Evolutionary conservation across 2,888 invertebrate genomes (phyloP).

Genomic region (Fabriciana adippe): DNA sequence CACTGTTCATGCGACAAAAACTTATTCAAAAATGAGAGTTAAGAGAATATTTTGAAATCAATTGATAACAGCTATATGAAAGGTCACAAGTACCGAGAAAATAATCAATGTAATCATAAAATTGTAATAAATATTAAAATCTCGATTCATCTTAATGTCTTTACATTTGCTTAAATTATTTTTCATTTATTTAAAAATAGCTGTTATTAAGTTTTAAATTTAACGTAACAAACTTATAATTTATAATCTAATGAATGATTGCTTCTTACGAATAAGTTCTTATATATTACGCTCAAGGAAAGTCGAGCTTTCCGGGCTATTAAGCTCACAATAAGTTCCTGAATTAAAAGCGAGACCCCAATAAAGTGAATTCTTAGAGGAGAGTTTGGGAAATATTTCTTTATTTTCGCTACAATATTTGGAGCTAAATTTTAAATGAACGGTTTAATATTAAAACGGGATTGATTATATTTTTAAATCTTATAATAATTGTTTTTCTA

Average conservation of each 20-base stretch:
- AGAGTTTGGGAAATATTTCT: constrained; percentile 14
- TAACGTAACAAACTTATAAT: background rate
- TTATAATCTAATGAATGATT: background rate
- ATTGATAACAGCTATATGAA: no score
- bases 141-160: no score
- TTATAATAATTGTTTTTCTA: background rate
- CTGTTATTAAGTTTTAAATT: no score
- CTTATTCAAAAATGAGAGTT: no score
- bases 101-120: no score
- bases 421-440: background rate
- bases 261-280: background rate
- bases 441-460: background rate
- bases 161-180: no score
- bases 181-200: no score
- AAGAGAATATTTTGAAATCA: no score
- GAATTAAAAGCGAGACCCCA: constrained; percentile 18
- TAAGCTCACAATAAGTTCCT: constrained; percentile 13
- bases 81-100: no score
- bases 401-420: constrained; percentile 10
- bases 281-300: constrained; percentile 6
- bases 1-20: no score
- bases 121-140: no score
- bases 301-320: constrained; percentile 5
- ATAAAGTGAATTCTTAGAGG: constrained; percentile 13
- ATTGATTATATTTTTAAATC: background rate